Conservation (phyloP, 2,113 vertebrate species). For the Gymnobelideus leadbeateri region DNA sequence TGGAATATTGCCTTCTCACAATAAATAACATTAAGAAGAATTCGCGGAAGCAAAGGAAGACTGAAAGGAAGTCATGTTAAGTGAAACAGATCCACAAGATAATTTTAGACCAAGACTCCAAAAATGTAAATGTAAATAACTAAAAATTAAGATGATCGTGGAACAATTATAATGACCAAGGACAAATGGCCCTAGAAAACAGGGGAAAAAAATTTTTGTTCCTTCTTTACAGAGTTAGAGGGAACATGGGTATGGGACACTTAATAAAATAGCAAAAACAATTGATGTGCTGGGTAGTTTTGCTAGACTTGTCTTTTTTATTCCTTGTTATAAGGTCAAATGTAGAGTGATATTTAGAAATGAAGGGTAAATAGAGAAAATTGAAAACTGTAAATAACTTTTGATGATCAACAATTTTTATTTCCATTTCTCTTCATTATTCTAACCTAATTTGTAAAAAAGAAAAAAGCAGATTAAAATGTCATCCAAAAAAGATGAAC, state of each 20-base stretch:
- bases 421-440: not conserved
- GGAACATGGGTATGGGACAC: not conserved
- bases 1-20: not conserved
- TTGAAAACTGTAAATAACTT: not conserved
- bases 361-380: not conserved
- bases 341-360: not conserved
- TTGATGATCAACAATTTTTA: conserved; percentile 34
- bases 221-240: not conserved
- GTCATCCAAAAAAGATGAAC: not conserved
- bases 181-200: not conserved
- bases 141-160: not conserved
- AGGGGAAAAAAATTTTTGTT: not conserved
- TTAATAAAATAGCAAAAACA: not conserved
- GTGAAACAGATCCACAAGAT: not conserved
- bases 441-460: conserved; percentile 45
- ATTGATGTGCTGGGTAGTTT: not conserved
- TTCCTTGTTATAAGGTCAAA: not conserved
- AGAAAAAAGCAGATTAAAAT: not conserved
- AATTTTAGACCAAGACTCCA: not conserved
- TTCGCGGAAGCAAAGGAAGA: not conserved
- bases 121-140: not conserved
- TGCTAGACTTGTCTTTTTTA: not conserved
- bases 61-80: too few relatives aligned
- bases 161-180: not conserved
- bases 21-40: not conserved